Percentiles rank a stretch among this genome's conserved stretches.
These are phyloP conservation scores for Cyanistes caeruleus DNA, from an alignment of 2,113 vertebrate genomes.

Conservation along the genomic window DNA sequence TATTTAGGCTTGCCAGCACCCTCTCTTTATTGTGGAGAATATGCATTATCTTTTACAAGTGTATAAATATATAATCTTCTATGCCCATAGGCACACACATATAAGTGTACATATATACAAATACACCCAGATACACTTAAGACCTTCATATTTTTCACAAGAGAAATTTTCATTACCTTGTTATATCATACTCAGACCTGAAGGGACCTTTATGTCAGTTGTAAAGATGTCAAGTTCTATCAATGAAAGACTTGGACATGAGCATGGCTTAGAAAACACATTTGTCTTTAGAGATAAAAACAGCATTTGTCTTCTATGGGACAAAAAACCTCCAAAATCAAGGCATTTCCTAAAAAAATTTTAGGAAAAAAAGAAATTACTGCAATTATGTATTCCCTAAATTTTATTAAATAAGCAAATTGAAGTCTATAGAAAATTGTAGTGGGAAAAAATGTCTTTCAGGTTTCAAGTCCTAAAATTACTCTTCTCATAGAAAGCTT, in stretches of 20 bases:
- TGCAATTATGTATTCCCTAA: background rate
- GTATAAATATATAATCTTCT: background rate
- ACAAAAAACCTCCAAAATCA: background rate
- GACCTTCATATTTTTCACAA: background rate
- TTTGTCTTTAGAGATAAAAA: background rate
- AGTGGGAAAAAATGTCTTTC: background rate
- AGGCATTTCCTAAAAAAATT: background rate
- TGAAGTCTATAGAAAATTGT: background rate
- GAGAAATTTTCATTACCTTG: background rate
- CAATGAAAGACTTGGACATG: background rate
- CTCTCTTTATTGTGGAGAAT: background rate
- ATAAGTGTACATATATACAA: too few species aligned
- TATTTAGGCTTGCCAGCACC: background rate
- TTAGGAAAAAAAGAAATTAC: background rate
- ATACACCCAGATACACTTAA: background rate
- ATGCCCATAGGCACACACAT: background rate
- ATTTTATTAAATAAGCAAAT: background rate
- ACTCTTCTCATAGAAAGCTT: background rate
- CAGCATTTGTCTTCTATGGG: background rate
- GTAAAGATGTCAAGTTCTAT: background rate
- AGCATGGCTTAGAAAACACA: background rate
- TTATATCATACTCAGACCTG: background rate
- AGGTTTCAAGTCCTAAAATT: background rate
- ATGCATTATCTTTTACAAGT: background rate
- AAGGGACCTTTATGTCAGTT: background rate